A percentile compares a stretch with the other conserved stretches of the same genome.
Conservation (phyloP, 2,888 invertebrate species). For the Harmothoe impar region DNA sequence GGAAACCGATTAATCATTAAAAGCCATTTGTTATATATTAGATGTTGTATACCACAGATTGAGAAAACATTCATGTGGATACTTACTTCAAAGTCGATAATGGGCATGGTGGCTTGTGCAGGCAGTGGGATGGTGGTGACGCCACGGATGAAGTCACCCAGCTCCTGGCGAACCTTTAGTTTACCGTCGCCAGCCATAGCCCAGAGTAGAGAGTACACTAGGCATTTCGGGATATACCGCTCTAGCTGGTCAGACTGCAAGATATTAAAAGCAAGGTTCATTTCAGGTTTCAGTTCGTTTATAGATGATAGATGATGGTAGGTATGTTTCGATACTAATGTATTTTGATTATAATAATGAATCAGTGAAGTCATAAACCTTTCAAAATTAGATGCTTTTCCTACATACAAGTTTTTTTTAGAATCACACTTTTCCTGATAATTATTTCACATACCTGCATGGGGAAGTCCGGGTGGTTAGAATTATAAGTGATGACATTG, state of each 20-base stretch:
- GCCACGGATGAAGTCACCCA: constrained; percentile 97
- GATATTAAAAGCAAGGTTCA: neutral
- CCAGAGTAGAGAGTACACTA: constrained; percentile 97
- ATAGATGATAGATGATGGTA: neutral
- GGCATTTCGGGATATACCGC: constrained; percentile 95
- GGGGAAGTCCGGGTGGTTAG: constrained; percentile 96
- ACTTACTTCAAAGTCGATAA: constrained; percentile 97
- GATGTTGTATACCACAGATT: too few relatives aligned
- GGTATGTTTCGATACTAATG: neutral
- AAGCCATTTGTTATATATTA: too few relatives aligned
- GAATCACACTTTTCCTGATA: too few relatives aligned
- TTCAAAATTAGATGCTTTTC: too few relatives aligned
- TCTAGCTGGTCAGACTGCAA: constrained; percentile 91
- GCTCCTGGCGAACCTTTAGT: constrained; percentile 95
- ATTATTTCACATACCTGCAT: constrained; percentile 85
- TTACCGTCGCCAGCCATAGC: constrained; percentile 99
- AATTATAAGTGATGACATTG: constrained; percentile 96
- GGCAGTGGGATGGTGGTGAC: constrained; percentile 97
- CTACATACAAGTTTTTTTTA: too few relatives aligned
- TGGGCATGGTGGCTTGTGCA: constrained; percentile 92
- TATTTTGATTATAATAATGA: too few relatives aligned
- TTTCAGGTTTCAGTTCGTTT: neutral
- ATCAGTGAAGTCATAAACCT: too few relatives aligned
- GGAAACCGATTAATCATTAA: too few relatives aligned
- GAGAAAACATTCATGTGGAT: neutral